Evolutionary conservation across 2,888 invertebrate species (phyloP).

Genomic region (Barypeithes pellucidus): DNA sequence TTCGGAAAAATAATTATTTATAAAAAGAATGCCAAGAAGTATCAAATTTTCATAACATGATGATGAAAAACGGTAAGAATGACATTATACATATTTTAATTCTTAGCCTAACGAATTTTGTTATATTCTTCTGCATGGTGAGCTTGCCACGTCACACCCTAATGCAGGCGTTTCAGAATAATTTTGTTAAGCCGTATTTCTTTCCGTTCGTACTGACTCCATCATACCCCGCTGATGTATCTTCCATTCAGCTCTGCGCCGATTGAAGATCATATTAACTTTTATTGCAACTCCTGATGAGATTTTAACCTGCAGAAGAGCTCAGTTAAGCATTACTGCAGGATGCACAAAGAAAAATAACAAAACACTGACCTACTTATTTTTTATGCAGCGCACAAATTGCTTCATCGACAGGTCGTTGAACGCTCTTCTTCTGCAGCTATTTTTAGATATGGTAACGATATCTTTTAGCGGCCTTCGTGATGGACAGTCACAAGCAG

Average conservation of each 20-base stretch:
- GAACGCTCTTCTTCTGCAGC: constrained; percentile 38
- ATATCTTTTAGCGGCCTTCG: neutral
- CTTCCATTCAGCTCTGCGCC: constrained; percentile 2
- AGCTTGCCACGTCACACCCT: no score
- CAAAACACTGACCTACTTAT: constrained; percentile 40
- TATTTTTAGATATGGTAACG: constrained; percentile 45
- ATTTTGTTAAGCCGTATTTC: neutral
- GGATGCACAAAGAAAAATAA: constrained; percentile 25
- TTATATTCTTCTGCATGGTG: no score
- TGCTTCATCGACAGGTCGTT: constrained; percentile 44
- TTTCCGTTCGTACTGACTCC: neutral
- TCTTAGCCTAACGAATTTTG: no score
- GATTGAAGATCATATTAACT: constrained; percentile 8
- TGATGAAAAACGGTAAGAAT: no score
- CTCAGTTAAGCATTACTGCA: neutral
- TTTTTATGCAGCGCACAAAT: constrained; percentile 44
- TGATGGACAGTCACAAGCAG: constrained; percentile 15
- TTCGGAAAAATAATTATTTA: no score
- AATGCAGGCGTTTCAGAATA: no score
- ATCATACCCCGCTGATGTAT: constrained; percentile 1
- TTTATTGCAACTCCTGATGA: constrained; percentile 21
- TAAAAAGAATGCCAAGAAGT: no score
- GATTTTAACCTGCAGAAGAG: constrained; percentile 1
- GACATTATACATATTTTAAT: no score
- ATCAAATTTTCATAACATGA: no score